A percentile compares a stretch with the other conserved stretches of the same genome.
These are phyloP conservation scores for Rhyacophila brunnea DNA, from an alignment of 1,140 invertebrate species.

Conservation along the genomic window DNA sequence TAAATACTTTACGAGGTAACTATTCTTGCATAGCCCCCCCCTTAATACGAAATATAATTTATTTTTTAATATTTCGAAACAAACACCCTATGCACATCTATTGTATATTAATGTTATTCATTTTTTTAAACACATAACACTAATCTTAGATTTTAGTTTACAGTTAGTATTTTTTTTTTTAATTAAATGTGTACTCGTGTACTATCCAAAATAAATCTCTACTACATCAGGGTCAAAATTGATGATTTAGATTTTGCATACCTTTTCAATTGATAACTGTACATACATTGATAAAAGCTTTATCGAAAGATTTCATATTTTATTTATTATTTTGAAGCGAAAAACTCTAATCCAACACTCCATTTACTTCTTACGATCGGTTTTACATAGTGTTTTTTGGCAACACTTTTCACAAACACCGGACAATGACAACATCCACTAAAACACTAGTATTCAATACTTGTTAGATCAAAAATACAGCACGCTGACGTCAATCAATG, in stretches of 20 bases:
- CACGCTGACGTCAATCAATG: not conserved
- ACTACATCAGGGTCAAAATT: constrained; percentile 28
- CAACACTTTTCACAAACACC: not conserved
- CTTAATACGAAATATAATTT: constrained; percentile 33
- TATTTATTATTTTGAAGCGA: constrained; percentile 15
- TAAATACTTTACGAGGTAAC: constrained; percentile 28
- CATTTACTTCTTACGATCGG: not conserved
- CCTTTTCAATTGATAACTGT: constrained; percentile 32
- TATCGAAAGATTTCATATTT: constrained; percentile 23
- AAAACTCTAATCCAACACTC: constrained; percentile 5
- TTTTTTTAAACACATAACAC: constrained; percentile 33
- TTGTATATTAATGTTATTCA: constrained; percentile 33
- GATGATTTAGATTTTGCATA: constrained; percentile 29
- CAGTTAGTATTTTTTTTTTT: constrained; percentile 26
- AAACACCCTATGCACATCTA: constrained; percentile 36
- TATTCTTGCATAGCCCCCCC: constrained; percentile 27
- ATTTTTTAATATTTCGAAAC: constrained; percentile 29
- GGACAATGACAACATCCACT: not conserved
- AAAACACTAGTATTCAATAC: not conserved
- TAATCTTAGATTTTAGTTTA: constrained; percentile 32
- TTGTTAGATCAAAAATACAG: not conserved
- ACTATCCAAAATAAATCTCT: constrained; percentile 37
- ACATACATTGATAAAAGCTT: constrained; percentile 38
- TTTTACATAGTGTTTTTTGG: not conserved
- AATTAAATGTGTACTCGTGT: constrained; percentile 24